A percentile compares a stretch with the other conserved stretches of the same genome.
Conservation (phyloP, 2,888 invertebrate genomes). For the Leucophenga maculata region DNA sequence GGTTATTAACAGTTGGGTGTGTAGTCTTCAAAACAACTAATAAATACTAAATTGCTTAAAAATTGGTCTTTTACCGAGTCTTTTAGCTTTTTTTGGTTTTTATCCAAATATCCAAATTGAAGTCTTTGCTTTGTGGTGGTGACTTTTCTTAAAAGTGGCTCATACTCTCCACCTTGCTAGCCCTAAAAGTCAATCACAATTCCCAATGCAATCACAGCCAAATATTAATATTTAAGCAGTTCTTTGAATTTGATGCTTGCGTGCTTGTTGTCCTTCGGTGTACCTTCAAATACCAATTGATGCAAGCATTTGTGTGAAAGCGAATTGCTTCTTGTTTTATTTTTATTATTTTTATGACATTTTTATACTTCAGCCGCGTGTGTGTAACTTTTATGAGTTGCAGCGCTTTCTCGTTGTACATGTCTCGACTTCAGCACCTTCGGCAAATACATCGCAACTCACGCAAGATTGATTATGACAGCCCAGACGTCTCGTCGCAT, state of each 20-base stretch:
- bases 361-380: too few relatives aligned
- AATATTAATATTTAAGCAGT: slow-evolving; percentile 70
- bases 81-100: not conserved
- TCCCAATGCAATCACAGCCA: slow-evolving; percentile 68
- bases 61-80: not conserved
- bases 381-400: not conserved
- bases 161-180: too few relatives aligned
- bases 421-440: not conserved
- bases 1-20: too few relatives aligned
- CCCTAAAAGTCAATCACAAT: slow-evolving; percentile 70
- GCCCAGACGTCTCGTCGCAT: not conserved
- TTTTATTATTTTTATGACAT: too few relatives aligned
- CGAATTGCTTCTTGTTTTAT: not conserved
- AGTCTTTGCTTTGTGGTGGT: slow-evolving; percentile 3
- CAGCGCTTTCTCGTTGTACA: not conserved
- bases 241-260: slow-evolving; percentile 62
- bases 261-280: slow-evolving; percentile 31
- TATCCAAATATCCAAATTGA: too few relatives aligned
- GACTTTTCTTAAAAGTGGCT: slow-evolving; percentile 18
- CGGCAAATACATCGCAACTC: too few relatives aligned
- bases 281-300: not conserved
- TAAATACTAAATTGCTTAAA: too few relatives aligned
- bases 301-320: not conserved
- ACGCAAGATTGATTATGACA: slow-evolving; percentile 14
- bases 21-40: too few relatives aligned